Percentiles rank a stretch among this genome's conserved stretches.
Evolutionary conservation across 2,888 invertebrate genomes (phyloP).

Genomic region (Eumacrocentrus americanus): DNA sequence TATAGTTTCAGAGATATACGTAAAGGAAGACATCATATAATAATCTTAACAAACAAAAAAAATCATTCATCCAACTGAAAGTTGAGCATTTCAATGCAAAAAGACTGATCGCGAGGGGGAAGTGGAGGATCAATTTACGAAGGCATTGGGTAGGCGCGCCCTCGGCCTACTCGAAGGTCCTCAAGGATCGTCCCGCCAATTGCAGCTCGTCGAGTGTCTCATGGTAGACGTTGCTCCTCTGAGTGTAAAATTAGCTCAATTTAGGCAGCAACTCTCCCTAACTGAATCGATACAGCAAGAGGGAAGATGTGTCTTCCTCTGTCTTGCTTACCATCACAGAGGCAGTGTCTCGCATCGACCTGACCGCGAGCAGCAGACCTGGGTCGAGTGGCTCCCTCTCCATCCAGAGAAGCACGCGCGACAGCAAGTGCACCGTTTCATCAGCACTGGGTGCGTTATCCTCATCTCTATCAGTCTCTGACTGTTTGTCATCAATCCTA

Average conservation of each 20-base stretch:
- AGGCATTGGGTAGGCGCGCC: constrained; percentile 30
- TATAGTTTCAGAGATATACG: no score
- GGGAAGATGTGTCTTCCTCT: constrained; percentile 4
- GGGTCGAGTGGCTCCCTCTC: constrained; percentile 63
- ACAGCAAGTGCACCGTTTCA: constrained; percentile 59
- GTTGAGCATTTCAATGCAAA: background rate
- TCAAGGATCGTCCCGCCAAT: constrained; percentile 20
- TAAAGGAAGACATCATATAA: no score
- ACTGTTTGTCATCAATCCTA: constrained; percentile 38
- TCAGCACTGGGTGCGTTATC: constrained; percentile 53
- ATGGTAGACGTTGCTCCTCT: constrained; percentile 11
- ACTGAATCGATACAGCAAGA: constrained; percentile 16
- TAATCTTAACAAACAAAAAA: no score
- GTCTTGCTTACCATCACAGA: constrained; percentile 52
- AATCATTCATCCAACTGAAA: no score
- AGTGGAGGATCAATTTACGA: constrained; percentile 28
- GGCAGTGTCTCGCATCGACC: constrained; percentile 58
- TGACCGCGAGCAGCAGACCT: constrained; percentile 53
- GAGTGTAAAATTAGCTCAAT: constrained; percentile 27
- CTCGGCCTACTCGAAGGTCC: constrained; percentile 30
- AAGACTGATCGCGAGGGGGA: background rate
- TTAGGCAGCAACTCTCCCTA: constrained; percentile 8
- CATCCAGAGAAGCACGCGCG: constrained; percentile 62
- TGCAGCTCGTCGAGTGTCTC: constrained; percentile 19
- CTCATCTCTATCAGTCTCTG: constrained; percentile 40